Conservation (phyloP, 1,140 invertebrate genomes). For the Leptinotarsa texana region DNA sequence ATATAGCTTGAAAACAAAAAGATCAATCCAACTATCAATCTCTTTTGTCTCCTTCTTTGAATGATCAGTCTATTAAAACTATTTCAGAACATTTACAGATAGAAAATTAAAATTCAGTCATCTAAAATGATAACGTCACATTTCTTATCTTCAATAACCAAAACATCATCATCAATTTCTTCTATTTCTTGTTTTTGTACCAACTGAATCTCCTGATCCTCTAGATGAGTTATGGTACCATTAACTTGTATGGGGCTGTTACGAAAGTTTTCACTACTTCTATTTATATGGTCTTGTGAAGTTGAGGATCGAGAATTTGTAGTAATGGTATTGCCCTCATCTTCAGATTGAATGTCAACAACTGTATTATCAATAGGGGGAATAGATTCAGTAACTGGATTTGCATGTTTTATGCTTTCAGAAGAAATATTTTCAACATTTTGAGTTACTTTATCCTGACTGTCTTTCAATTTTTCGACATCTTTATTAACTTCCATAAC, state of each 20-base stretch:
- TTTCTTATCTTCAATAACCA: slow-evolving; percentile 36
- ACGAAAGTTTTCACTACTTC: too few species aligned
- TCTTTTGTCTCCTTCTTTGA: background rate
- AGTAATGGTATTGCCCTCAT: background rate
- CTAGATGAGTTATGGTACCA: background rate
- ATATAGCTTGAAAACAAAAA: background rate
- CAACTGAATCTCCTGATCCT: background rate
- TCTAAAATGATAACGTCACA: slow-evolving; percentile 39
- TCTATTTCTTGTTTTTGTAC: slow-evolving; percentile 19
- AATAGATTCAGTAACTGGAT: too few species aligned
- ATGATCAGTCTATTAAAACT: slow-evolving; percentile 25
- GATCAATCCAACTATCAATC: background rate
- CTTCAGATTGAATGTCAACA: background rate
- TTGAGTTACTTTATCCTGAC: too few species aligned
- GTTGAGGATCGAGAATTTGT: too few species aligned
- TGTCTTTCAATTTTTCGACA: too few species aligned
- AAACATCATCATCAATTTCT: slow-evolving; percentile 33
- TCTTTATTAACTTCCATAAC: too few species aligned
- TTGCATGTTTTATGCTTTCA: too few species aligned
- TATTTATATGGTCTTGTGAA: too few species aligned
- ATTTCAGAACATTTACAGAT: slow-evolving; percentile 20
- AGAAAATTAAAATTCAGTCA: slow-evolving; percentile 30
- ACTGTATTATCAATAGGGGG: too few species aligned
- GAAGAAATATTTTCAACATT: too few species aligned
- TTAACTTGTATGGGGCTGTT: background rate